phyloP scores from a whole-genome alignment of 1,140 invertebrate genomes.

The Lepidurus packardi region DNA sequence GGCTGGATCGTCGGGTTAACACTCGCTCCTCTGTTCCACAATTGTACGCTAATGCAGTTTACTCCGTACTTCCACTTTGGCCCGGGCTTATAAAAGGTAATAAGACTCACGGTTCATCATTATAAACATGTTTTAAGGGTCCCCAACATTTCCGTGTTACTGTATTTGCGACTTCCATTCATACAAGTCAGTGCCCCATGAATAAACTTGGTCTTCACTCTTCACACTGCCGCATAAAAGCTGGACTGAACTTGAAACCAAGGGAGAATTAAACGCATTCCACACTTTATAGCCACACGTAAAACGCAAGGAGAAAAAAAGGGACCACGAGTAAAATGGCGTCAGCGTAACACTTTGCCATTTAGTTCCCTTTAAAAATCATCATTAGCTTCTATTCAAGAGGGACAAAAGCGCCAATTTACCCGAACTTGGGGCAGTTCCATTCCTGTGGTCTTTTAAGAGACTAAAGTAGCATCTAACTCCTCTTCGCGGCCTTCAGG shows the following conservation, averaged over 20 bases:
- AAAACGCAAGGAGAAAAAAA: slow-evolving; percentile 7
- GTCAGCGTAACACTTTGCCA: slow-evolving; percentile 4
- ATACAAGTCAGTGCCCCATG: slow-evolving; percentile 18
- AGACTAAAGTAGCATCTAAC: slow-evolving; percentile 79
- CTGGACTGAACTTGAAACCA: background rate
- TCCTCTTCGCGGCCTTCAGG: slow-evolving; percentile 79
- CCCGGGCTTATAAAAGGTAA: background rate
- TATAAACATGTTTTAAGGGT: slow-evolving; percentile 1
- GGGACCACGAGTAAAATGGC: background rate
- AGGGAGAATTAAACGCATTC: slow-evolving; percentile 18
- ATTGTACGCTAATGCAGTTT: background rate
- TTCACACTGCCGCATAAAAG: background rate
- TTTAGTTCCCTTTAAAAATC: slow-evolving; percentile 18
- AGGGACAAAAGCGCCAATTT: slow-evolving; percentile 18
- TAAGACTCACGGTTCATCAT: background rate
- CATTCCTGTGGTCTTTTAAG: slow-evolving; percentile 27
- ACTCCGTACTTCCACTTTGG: background rate
- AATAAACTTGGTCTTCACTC: background rate
- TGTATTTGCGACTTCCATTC: slow-evolving; percentile 17
- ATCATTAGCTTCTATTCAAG: slow-evolving; percentile 19
- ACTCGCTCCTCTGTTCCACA: background rate
- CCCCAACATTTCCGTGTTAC: background rate
- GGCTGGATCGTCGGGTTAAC: background rate
- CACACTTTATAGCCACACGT: slow-evolving; percentile 18
- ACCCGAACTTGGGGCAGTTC: background rate